Base-by-base conservation (phyloP, 1,140 invertebrate species). In the Sipha flava region DNA sequence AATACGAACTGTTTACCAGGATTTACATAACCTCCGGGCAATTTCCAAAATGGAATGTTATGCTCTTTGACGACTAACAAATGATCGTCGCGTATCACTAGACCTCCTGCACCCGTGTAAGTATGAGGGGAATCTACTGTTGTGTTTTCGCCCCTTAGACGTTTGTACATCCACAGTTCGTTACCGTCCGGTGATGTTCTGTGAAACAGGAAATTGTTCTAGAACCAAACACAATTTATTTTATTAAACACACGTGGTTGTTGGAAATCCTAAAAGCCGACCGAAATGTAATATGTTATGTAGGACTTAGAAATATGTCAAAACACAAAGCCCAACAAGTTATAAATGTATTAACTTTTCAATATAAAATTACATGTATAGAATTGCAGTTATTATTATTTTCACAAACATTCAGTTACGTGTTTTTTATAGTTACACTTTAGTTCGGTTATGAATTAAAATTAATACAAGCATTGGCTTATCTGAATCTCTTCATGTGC, bases 1-100 rank as follows among this genome's bases (percentile, higher is more conserved):
- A 73, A 81, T 72, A 21, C 18, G 21, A 37, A 59, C 43, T 59
- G 21, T 34, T 83, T 86, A 94, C 93, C 91, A 86, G 89, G 91
- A 85, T 97, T 93, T 34, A 95, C 92, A 87, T 94, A 94, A 77
- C 95, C 95, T 80, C 95, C 95, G 31, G 95, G 95, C 21, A 97
- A 87, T 86, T 98, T 98, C 95, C 95, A 97, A 82, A 89, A 87
- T 83, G 73, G 52, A 10, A 77, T 10, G 26, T n/a, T 37, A 43
- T 59, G 85, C 57, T 77, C 73, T 77, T 77, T 77, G 73, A 77
- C 73, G 21, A 77, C 73, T 77, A 77, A 57, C 73, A 77, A 54
- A 77, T 26, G 49, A 54, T 77, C 73, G 52, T 77, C 34, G 52
- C 52, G 52, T 26, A 59, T 54, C 73, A 77, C 73, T 10, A 77